Conservation (phyloP, 2,888 invertebrate genomes). For the Coleophora flavipennella region DNA sequence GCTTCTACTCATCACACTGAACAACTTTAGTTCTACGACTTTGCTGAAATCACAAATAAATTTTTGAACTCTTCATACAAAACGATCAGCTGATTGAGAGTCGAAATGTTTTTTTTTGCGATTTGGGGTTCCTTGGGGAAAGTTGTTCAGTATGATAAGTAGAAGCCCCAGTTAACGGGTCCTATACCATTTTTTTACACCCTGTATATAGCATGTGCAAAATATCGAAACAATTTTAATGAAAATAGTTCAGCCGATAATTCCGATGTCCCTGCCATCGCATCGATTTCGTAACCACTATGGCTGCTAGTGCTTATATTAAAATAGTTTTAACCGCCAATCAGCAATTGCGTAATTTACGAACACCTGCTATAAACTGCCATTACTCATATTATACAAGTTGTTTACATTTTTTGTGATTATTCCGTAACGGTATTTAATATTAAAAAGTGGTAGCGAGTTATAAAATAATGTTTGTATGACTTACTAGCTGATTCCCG, state of each 20-base stretch:
- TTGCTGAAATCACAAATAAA: too few relatives aligned
- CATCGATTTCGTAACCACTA: slow-evolving; percentile 27
- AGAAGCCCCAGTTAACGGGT: too few relatives aligned
- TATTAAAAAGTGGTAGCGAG: neutral
- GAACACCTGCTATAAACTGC: slow-evolving; percentile 26
- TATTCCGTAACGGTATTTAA: too few relatives aligned
- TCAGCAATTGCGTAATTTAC: slow-evolving; percentile 29
- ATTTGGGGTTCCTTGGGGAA: too few relatives aligned
- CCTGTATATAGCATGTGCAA: slow-evolving; percentile 23
- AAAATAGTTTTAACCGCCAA: slow-evolving; percentile 38
- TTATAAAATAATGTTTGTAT: slow-evolving; percentile 2
- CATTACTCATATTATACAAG: slow-evolving; percentile 5
- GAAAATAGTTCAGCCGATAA: slow-evolving; percentile 41
- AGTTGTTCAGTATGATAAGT: too few relatives aligned
- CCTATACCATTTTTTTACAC: too few relatives aligned
- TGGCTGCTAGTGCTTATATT: slow-evolving; percentile 50
- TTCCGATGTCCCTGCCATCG: slow-evolving; percentile 32
- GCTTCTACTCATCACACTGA: too few relatives aligned
- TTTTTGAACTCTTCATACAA: too few relatives aligned
- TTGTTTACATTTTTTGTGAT: slow-evolving; percentile 9
- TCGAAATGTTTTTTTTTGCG: too few relatives aligned
- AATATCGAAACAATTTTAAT: slow-evolving; percentile 53
- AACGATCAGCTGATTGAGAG: too few relatives aligned
- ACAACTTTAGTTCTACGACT: too few relatives aligned
- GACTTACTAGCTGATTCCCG: too few relatives aligned